Evolutionary conservation across 2,113 vertebrate genomes (phyloP), one percentile per base, ranked within the genome.

Genomic region (Rhabdornis inornatus): DNA sequence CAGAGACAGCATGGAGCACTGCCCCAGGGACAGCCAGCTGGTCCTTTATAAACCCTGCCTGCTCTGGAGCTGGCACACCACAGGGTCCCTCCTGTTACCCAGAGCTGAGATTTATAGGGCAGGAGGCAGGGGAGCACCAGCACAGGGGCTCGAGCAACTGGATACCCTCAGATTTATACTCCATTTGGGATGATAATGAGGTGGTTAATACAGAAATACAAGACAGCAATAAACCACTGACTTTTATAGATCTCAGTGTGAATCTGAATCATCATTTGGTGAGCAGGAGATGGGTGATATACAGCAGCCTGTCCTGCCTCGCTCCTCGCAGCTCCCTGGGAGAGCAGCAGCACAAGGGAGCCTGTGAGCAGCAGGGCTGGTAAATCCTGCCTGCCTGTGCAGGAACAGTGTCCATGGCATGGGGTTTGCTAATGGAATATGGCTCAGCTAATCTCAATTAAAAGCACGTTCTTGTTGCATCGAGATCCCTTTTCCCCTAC

Each of bases 121-220:
- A 45, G n/a, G 91, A 92, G 92, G 70, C 5, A 7, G 55, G 61
- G 83, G 83, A 94, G 83, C 9, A 3, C 40, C 11, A 78, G 80
- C 56, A 11, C 10, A 1, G 14, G 4, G 85, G 80, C 93, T 93
- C 21, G 92, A 96, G 82, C 96, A 88, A 96, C 94, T 88, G 94
- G 95, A 88, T 96, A 93, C 94, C 72, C 81, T 88, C 81, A 87
- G 94, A 97, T 97, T 97, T 97, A 97, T 91, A 80, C 86, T 92
- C 94, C 95, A 96, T 96, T 97, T 97, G 97, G 94, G 94, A 97
- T 96, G 95, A 97, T 97, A 97, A 97, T 97, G 97, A 97, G 96
- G 88, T 97, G 97, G 95, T 97, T 97, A 97, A 97, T 97, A 96
- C 90, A 97, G 97, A 97, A 97, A 96, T 96, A 95, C 97, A 97